Evolutionary conservation across 2,888 invertebrate species (phyloP), one percentile per base, ranked within the genome.

Genomic region (Caenorhabditis sp.): DNA sequence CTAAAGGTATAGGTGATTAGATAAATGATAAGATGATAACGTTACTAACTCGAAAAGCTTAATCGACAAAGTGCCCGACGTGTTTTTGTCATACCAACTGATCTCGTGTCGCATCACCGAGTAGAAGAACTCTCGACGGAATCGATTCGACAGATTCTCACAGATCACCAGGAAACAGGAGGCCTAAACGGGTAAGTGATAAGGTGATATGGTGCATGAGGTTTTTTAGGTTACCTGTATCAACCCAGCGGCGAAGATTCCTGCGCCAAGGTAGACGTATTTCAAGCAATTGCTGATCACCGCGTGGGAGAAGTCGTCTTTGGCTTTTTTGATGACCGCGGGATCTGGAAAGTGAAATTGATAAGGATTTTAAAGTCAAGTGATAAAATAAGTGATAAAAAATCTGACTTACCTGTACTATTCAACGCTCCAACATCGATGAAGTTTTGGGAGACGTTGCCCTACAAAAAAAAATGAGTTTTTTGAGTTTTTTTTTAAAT

Each of bases 31-130:
- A n/a, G 8, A 5, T n/a, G 35, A 18, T n/a, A 5, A 3, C 5
- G n/a, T n/a, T 8, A 77, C 92, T 89, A 90, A 93, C 93, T 93
- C 93, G n/a, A 93, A 92, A 15, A 94, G 88, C 84, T 93, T 93
- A 3, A 92, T 92, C 2, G 93, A 92, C 55, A 93, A 89, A 80
- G 93, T 93, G 44, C 93, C 93, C n/a, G 92, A 92, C 74, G 93
- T 92, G 81, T 93, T 92, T 26, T 90, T 91, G 85, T 93, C 93
- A 87, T 92, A 93, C 92, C 93, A 93, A 20, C 91, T 89, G 71
- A 93, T 92, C 77, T 93, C 92, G 81, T 93, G 93, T 5, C 92
- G 85, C 47, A 93, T 86, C 22, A 93, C 89, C n/a, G 92, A 87
- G 47, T 89, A 87, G 77, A 94, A 92, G 81, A 93, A 93, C 28